Percentiles rank a stretch among this genome's conserved stretches.
Conservation (phyloP, 2,888 invertebrate species). For the Quadroppia sp. region DNA sequence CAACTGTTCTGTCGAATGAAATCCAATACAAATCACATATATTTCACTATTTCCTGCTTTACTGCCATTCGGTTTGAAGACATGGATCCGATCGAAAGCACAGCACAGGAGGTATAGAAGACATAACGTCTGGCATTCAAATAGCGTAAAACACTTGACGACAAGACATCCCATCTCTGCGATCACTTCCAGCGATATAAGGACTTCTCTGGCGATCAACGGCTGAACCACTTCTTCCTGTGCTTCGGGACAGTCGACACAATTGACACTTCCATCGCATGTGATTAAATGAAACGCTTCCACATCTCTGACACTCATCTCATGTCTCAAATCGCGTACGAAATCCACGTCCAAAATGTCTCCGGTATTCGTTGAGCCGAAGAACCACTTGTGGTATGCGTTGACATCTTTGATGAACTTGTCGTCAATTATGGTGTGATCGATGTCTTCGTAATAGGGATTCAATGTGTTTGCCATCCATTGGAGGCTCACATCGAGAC, state of each 20-base stretch:
- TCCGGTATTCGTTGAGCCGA: slow-evolving; percentile 79
- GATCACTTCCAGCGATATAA: slow-evolving; percentile 69
- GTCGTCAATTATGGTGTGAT: slow-evolving; percentile 75
- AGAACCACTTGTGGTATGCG: slow-evolving; percentile 69
- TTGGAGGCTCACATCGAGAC: slow-evolving; percentile 48
- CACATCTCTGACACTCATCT: not conserved
- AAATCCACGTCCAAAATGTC: slow-evolving; percentile 64
- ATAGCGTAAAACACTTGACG: slow-evolving; percentile 84
- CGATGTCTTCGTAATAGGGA: slow-evolving; percentile 80
- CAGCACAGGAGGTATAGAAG: slow-evolving; percentile 73
- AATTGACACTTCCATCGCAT: slow-evolving; percentile 91
- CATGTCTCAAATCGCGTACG: slow-evolving; percentile 33
- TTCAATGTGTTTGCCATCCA: slow-evolving; percentile 85
- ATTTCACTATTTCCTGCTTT: slow-evolving; percentile 92
- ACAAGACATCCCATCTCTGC: slow-evolving; percentile 69
- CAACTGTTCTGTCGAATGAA: slow-evolving; percentile 35
- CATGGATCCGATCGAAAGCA: slow-evolving; percentile 65
- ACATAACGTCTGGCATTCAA: slow-evolving; percentile 73
- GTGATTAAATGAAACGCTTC: slow-evolving; percentile 60
- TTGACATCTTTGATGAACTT: slow-evolving; percentile 70
- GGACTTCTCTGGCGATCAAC: slow-evolving; percentile 76
- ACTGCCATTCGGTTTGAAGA: slow-evolving; percentile 87
- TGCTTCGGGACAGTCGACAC: slow-evolving; percentile 74
- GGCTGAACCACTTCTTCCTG: slow-evolving; percentile 75
- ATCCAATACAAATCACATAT: slow-evolving; percentile 64